These are phyloP conservation scores for Cetoscarus ocellatus DNA, from an alignment of 2,797 vertebrate genomes.

Conservation along the genomic window DNA sequence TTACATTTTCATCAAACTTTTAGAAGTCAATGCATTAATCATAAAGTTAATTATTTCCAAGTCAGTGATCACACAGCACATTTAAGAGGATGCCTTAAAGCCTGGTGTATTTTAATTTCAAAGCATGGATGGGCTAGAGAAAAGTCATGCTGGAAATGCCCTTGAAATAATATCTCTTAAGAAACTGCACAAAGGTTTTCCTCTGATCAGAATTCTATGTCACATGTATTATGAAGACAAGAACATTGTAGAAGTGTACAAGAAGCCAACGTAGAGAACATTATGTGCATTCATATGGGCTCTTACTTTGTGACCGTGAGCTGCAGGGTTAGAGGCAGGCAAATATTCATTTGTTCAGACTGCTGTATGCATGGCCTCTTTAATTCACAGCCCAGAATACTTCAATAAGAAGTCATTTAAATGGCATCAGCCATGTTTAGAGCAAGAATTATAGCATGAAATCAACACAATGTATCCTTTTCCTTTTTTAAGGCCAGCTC, in stretches of 20 bases:
- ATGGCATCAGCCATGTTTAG: constrained; percentile 41
- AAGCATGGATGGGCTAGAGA: not conserved
- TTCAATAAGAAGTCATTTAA: constrained; percentile 48
- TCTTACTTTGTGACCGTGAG: constrained; percentile 51
- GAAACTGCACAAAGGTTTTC: constrained; percentile 21
- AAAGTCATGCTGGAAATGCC: constrained; percentile 14
- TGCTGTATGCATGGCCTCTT: constrained; percentile 42
- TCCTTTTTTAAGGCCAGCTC: constrained; percentile 43
- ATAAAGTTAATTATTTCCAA: not conserved
- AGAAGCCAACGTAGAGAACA: constrained; percentile 32
- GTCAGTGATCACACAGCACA: not conserved
- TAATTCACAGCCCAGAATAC: constrained; percentile 45
- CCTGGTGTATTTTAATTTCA: not conserved
- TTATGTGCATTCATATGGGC: constrained; percentile 22
- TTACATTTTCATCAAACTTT: not conserved
- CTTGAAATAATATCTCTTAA: constrained; percentile 19
- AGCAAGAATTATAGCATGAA: constrained; percentile 36
- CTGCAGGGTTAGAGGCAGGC: constrained; percentile 53
- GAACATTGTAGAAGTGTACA: constrained; percentile 9
- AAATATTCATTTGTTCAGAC: constrained; percentile 58
- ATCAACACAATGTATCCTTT: constrained; percentile 32
- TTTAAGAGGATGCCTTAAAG: not conserved
- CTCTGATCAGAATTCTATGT: constrained; percentile 24
- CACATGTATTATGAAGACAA: constrained; percentile 6
- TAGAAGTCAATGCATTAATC: not conserved